These are phyloP conservation scores for Numenius arquata DNA, from an alignment of 2,113 vertebrate species.

Conservation along the genomic window DNA sequence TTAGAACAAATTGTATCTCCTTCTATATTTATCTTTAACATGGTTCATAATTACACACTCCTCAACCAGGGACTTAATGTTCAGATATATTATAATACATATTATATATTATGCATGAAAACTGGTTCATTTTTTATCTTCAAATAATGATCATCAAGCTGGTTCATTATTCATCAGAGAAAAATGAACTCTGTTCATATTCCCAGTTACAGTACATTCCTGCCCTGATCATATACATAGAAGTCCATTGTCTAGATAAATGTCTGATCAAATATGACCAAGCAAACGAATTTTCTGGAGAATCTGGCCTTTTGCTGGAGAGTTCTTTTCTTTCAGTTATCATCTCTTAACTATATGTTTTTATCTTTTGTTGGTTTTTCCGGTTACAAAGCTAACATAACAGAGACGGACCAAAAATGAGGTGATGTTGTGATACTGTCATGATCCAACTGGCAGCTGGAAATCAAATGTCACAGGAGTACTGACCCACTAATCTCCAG, in stretches of 20 bases:
- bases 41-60: conserved; percentile 26
- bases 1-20: conserved; percentile 13
- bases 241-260: conserved; percentile 22
- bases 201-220: conserved; percentile 25
- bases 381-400: neutral
- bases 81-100: conserved; percentile 44
- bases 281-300: conserved; percentile 13
- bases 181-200: conserved; percentile 53
- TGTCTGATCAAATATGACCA: conserved; percentile 22
- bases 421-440: neutral
- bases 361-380: neutral
- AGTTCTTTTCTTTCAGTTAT: neutral
- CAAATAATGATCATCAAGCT: conserved; percentile 59
- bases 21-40: conserved; percentile 55
- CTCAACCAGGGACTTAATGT: conserved; percentile 6
- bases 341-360: neutral
- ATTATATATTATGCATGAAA: conserved; percentile 66
- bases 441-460: neutral
- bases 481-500: neutral
- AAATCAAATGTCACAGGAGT: neutral
- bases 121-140: conserved; percentile 60
- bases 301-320: neutral
- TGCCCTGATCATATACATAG: neutral
- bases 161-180: conserved; percentile 64
- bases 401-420: neutral